These are phyloP conservation scores for Thalpophila matura DNA, from an alignment of 2,888 invertebrate species.

Conservation along the genomic window DNA sequence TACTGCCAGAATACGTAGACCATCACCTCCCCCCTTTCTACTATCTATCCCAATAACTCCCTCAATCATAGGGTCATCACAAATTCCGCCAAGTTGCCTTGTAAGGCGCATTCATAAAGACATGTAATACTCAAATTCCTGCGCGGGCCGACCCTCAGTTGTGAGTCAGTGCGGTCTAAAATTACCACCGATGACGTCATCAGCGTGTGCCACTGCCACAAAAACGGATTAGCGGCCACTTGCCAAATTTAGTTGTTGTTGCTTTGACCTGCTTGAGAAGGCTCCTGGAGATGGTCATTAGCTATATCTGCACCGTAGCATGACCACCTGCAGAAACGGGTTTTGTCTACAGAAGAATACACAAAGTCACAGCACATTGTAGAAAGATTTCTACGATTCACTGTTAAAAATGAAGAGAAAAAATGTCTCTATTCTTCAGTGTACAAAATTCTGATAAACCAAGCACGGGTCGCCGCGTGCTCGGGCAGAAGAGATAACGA, in stretches of 20 bases:
- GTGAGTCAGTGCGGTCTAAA: slow-evolving; percentile 63
- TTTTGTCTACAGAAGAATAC: no score
- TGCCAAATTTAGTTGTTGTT: slow-evolving; percentile 73
- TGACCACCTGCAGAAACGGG: no score
- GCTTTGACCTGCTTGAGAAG: slow-evolving; percentile 63
- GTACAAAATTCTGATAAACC: no score
- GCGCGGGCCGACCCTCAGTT: slow-evolving; percentile 57
- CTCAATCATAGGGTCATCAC: not conserved
- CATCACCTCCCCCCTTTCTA: no score
- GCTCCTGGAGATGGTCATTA: slow-evolving; percentile 16
- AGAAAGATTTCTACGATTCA: no score
- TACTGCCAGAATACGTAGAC: not conserved
- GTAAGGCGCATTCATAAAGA: slow-evolving; percentile 60
- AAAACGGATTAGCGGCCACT: slow-evolving; percentile 62
- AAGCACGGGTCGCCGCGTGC: no score
- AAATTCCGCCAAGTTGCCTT: slow-evolving; percentile 36
- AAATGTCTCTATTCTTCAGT: no score
- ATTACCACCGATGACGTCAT: slow-evolving; percentile 66
- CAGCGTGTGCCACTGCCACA: slow-evolving; percentile 62
- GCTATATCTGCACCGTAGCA: no score
- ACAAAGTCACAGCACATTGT: no score
- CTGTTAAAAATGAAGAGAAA: no score
- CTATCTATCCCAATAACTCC: not conserved
- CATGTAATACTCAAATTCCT: slow-evolving; percentile 60
- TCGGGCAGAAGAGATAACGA: no score